Evolutionary conservation across 2,888 invertebrate species (phyloP).

Genomic region (Physocephala rufipes): DNA sequence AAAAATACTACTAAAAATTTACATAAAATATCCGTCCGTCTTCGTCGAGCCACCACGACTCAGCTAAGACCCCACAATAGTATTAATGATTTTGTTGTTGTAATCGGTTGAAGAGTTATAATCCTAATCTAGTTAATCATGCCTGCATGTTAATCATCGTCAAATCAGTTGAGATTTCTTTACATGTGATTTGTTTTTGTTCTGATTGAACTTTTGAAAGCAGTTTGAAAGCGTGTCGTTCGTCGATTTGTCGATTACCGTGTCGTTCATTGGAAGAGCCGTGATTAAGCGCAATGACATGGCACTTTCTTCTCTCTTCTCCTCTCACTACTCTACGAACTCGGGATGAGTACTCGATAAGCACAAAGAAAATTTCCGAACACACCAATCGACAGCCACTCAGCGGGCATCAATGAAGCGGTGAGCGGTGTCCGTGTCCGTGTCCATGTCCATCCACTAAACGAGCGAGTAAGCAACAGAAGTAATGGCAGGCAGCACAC

Average conservation of each 20-base stretch:
- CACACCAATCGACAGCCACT: conserved; percentile 44
- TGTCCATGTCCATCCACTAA: conserved; percentile 34
- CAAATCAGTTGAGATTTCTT: not conserved
- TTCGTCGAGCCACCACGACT: too few species aligned
- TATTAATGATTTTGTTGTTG: too few species aligned
- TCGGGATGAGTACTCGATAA: conserved; percentile 44
- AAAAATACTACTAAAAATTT: too few species aligned
- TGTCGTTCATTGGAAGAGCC: conserved; percentile 22
- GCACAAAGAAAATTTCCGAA: conserved; percentile 41
- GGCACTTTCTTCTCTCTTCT: conserved; percentile 58
- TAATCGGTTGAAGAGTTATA: not conserved
- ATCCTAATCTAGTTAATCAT: conserved; percentile 25
- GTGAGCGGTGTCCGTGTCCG: too few species aligned
- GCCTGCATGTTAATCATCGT: not conserved
- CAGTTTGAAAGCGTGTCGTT: conserved; percentile 15
- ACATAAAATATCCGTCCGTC: too few species aligned
- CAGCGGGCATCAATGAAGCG: conserved; percentile 37
- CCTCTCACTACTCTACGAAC: conserved; percentile 6
- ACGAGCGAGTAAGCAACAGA: too few species aligned
- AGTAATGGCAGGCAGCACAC: too few species aligned
- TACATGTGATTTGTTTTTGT: conserved; percentile 16
- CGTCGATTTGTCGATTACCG: too few species aligned
- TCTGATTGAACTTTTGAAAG: not conserved
- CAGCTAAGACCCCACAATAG: too few species aligned
- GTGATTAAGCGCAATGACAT: conserved; percentile 62